phyloP scores from a whole-genome alignment of 2,113 vertebrate genomes.

The Bubo blakistoni region DNA sequence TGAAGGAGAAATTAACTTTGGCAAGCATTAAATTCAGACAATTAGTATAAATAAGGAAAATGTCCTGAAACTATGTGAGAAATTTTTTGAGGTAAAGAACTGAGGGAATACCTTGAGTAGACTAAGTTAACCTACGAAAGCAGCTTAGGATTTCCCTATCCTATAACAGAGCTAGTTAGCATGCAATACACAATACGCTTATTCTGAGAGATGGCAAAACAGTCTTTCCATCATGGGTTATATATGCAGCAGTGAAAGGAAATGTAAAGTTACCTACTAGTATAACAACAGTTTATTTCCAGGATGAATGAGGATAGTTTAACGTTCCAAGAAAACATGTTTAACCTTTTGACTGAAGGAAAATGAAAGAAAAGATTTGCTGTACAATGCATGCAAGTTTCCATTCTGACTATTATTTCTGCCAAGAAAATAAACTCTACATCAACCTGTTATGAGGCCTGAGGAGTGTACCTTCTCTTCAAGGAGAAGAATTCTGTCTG shows the following conservation, averaged over 20 bases:
- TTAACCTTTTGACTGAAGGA: not conserved
- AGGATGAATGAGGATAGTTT: not conserved
- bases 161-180: not conserved
- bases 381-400: not conserved
- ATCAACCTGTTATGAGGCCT: not conserved
- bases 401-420: not conserved
- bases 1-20: not conserved
- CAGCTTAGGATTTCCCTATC: not conserved
- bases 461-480: not conserved
- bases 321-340: not conserved
- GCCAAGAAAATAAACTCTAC: slow-evolving; percentile 37
- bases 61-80: not conserved
- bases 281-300: not conserved
- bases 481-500: slow-evolving; percentile 3
- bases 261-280: not conserved
- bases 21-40: not conserved
- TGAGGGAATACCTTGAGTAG: not conserved
- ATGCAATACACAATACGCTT: not conserved
- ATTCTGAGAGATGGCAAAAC: not conserved
- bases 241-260: not conserved
- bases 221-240: not conserved
- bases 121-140: not conserved
- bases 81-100: not conserved
- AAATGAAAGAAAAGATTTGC: not conserved
- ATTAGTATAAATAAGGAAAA: not conserved